Base-by-base conservation (phyloP, 2,888 invertebrate genomes). In the Sinelater perroti region DNA sequence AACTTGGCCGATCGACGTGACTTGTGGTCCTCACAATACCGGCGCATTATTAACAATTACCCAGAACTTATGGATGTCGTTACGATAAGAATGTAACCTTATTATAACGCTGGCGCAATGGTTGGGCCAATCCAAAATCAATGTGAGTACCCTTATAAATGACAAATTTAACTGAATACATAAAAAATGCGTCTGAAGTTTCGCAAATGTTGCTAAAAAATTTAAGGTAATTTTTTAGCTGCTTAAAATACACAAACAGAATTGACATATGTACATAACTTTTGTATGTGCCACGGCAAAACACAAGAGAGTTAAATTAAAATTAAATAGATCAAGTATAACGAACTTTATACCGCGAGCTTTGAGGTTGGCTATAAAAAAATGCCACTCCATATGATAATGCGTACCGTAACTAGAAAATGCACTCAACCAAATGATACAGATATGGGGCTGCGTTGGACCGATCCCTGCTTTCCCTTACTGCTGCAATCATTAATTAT, bases 31-130 rank as follows among this genome's bases (percentile, higher is more conserved):
- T 56, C 42, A 56, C 59, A 59, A 56, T 59, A 56, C 59, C 59
- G 59, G 50, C 56, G 42, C 62, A 52, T 62, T 59, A 62, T 59
- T 59, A 59, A 56, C 62, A 61, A 61, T 61, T 61, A 61, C 53
- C 50, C 33, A 60, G 50, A 46, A 60, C 47, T 60, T 55, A 45
- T 55, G 46, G 59, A 59, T 57, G 57, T 47, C 46, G 42, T 57
- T 57, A 56, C 38, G 50, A 56, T 56, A 56, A 56, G 51, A 36
- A 52, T 56, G 40, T 50, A 51, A 46, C 24, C 51, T 51, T 51
- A 45, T 56, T 56, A 56, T 50, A 51, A 45, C 33, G 31, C 20
- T 30, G 45, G 21, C 35, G 40, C 31, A 45, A 20, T 36, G 18
- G n/a, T n/a, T n/a, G n/a, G n/a, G n/a, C n/a, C n/a, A n/a, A n/a